Base-by-base conservation (phyloP, 2,113 vertebrate genomes). In the Amazona guildingii region DNA sequence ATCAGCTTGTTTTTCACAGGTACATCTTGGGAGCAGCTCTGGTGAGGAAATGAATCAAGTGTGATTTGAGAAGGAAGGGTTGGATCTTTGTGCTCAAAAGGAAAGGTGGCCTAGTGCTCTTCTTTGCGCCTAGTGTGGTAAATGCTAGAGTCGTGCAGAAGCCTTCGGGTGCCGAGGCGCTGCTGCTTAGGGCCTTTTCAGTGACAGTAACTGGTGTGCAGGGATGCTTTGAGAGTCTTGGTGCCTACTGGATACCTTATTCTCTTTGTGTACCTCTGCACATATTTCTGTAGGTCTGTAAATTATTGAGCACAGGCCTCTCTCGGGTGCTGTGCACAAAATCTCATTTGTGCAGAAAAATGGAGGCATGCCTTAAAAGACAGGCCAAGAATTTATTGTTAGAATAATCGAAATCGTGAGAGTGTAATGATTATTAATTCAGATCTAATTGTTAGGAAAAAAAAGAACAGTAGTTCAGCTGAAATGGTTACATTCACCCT, bases 21-120 rank as follows among this genome's bases (percentile, higher is more conserved):
- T 72, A 1, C 66, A 5, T 35, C 35, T 82, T 68, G 19, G 33
- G 41, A 90, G 37, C 55, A 69, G 37, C 41, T 82, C 25, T 61
- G 44, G 6, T 0, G 1, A 57, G 44, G 41, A 77, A 43, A 24
- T 85, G 44, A 90, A 16, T 63, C 41, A 37, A 51, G 12, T 12
- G 13, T 54, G 51, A 67, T 54, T 70, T 88, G 25, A 92, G 41
- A 52, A 41, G 29, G 25, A 67, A 46, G 15, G 11, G 6, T 54
- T 87, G 39, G 24, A 44, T 52, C 23, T 83, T 55, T 61, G 17
- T 70, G 6, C 35, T 84, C 5, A 46, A 3, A 29, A 76, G 41
- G 27, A 74, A 54, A 11, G 57, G 55, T 62, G 44, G 13, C 21
- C 5, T 46, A 2, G 37, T 64, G 41, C 31, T 64, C 0, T 0